A percentile compares a stretch with the other conserved stretches of the same genome.
Conservation (phyloP, 2,888 invertebrate species). For the Priocnemis perturbator region DNA sequence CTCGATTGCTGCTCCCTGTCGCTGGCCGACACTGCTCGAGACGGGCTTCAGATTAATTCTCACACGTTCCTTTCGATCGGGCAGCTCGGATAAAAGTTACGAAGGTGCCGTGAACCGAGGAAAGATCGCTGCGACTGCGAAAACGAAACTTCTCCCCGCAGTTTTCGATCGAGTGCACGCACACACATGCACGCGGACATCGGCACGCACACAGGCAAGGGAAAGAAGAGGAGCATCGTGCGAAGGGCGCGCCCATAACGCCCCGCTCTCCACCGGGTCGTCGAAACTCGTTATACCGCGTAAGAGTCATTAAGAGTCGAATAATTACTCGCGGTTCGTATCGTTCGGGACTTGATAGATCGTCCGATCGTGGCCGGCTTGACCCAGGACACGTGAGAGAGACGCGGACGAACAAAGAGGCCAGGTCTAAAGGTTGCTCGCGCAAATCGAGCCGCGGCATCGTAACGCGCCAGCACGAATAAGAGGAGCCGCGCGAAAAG, state of each 20-base stretch:
- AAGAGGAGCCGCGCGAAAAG: constrained; percentile 7
- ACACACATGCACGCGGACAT: too few species aligned
- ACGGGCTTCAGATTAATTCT: neutral
- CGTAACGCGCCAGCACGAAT: neutral
- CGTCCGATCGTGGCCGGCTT: constrained; percentile 61
- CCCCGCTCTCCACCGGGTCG: constrained; percentile 25
- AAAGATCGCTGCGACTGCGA: too few species aligned
- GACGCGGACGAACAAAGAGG: constrained; percentile 10
- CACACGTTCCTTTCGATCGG: too few species aligned
- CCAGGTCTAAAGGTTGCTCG: neutral
- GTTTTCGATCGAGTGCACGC: neutral
- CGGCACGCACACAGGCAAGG: too few species aligned
- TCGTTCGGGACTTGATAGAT: constrained; percentile 60
- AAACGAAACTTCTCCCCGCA: neutral
- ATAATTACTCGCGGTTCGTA: constrained; percentile 58
- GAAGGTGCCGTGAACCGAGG: too few species aligned
- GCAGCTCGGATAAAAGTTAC: too few species aligned
- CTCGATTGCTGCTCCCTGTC: too few species aligned
- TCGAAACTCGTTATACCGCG: constrained; percentile 53
- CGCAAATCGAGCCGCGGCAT: neutral
- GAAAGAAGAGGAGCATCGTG: constrained; percentile 24
- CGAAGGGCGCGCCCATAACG: constrained; percentile 31
- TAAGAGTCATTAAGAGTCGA: constrained; percentile 63
- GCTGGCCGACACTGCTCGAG: neutral
- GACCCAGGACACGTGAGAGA: constrained; percentile 50